These are phyloP conservation scores for Formica selysi DNA, from an alignment of 1,140 invertebrate species.

Conservation along the genomic window DNA sequence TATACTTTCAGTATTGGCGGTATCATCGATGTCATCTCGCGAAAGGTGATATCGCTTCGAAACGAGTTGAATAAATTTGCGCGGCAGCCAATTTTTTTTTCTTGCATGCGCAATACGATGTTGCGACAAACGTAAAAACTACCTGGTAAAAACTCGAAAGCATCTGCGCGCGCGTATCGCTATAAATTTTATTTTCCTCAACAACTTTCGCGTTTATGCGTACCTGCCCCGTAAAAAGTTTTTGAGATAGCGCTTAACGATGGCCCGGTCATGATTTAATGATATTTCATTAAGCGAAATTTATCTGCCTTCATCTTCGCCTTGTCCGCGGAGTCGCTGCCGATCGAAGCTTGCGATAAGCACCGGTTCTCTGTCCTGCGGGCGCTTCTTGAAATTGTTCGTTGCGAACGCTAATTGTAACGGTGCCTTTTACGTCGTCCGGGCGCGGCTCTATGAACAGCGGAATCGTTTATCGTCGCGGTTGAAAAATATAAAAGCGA, in stretches of 20 bases:
- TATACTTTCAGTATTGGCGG: constrained; percentile 35
- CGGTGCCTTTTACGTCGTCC: constrained; percentile 59
- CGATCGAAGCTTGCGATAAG: constrained; percentile 53
- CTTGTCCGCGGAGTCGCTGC: not conserved
- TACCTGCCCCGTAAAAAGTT: constrained; percentile 40
- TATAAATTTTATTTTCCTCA: constrained; percentile 51
- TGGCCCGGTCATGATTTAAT: constrained; percentile 52
- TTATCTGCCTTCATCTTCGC: constrained; percentile 51
- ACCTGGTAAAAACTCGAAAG: constrained; percentile 11
- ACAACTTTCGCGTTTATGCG: constrained; percentile 51
- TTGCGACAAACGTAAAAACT: not conserved
- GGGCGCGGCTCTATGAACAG: constrained; percentile 5
- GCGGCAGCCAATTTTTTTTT: not conserved
- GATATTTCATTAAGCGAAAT: constrained; percentile 60
- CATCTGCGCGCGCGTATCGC: constrained; percentile 42
- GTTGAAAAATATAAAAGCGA: not conserved
- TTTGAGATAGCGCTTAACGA: constrained; percentile 22
- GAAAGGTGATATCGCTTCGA: constrained; percentile 13
- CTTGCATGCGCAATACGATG: constrained; percentile 16
- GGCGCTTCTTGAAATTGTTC: constrained; percentile 59
- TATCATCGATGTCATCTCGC: constrained; percentile 54
- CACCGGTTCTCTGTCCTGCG: constrained; percentile 42
- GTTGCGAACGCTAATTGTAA: constrained; percentile 62
- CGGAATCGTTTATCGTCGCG: constrained; percentile 38
- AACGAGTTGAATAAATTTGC: constrained; percentile 52